Conservation (phyloP, 1,140 invertebrate genomes). For the Cherax quadricarinatus region DNA sequence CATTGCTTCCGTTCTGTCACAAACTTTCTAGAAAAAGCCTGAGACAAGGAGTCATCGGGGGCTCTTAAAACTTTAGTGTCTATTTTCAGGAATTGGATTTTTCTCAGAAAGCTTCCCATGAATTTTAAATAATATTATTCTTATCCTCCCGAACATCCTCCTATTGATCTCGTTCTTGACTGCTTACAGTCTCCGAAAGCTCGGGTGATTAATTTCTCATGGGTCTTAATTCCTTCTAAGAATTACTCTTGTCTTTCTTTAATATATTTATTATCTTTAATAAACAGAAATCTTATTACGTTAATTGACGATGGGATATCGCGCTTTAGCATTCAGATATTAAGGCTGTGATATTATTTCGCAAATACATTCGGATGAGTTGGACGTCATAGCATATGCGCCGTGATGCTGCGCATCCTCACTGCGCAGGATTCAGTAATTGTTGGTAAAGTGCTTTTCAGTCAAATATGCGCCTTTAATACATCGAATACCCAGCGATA, state of each 20-base stretch:
- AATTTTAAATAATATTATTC: slow-evolving; percentile 71
- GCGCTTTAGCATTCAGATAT: background rate
- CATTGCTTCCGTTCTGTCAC: slow-evolving; percentile 44
- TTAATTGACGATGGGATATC: background rate
- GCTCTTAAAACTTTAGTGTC: slow-evolving; percentile 70
- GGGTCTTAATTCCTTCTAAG: background rate
- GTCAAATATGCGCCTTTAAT: background rate
- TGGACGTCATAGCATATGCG: slow-evolving; percentile 55
- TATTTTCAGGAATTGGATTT: slow-evolving; percentile 71
- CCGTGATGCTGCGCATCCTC: background rate
- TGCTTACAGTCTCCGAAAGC: slow-evolving; percentile 58
- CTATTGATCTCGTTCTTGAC: slow-evolving; percentile 61
- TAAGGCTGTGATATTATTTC: slow-evolving; percentile 35
- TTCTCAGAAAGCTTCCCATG: slow-evolving; percentile 71
- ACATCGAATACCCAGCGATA: background rate
- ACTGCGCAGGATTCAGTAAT: slow-evolving; percentile 39
- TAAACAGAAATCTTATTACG: background rate
- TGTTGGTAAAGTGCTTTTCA: slow-evolving; percentile 38
- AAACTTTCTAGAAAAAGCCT: slow-evolving; percentile 69
- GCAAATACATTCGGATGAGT: slow-evolving; percentile 48
- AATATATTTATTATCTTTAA: background rate
- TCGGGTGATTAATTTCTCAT: background rate
- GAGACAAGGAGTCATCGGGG: slow-evolving; percentile 68
- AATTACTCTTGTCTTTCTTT: background rate
- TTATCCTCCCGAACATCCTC: slow-evolving; percentile 68